phyloP scores from a whole-genome alignment of 2,797 vertebrate genomes.

The Eutrigla gurnardus region DNA sequence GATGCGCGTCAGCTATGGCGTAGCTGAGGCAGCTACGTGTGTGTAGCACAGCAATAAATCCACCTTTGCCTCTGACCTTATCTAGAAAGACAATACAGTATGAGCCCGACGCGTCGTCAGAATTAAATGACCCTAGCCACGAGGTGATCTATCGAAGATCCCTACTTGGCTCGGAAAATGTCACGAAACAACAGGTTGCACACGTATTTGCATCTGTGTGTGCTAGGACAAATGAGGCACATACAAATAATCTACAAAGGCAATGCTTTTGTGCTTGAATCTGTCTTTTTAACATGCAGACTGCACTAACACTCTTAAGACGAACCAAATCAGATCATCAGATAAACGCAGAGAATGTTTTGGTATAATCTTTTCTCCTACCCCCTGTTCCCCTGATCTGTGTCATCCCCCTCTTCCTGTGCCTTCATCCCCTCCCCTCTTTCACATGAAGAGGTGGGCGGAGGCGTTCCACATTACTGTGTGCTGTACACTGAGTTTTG shows the following conservation, averaged over 20 bases:
- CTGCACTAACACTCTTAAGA: constrained; percentile 10
- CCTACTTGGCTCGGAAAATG: neutral
- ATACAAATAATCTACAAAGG: neutral
- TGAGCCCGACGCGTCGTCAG: neutral
- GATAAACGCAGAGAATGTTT: constrained; percentile 30
- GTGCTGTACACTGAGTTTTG: constrained; percentile 6
- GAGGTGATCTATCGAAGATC: neutral
- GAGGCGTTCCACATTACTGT: constrained; percentile 34
- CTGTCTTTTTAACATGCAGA: constrained; percentile 12
- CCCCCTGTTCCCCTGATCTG: constrained; percentile 1
- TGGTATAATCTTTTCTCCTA: constrained; percentile 33
- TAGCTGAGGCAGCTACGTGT: neutral
- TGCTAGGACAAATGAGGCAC: too few relatives aligned
- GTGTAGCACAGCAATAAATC: neutral
- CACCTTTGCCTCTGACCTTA: neutral
- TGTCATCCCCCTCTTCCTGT: constrained; percentile 23
- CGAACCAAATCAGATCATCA: constrained; percentile 33
- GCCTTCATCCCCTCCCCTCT: constrained; percentile 34
- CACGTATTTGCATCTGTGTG: neutral
- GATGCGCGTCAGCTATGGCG: neutral
- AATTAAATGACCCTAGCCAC: neutral
- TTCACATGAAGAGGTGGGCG: constrained; percentile 30
- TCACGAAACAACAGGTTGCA: neutral
- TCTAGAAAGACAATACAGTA: neutral
- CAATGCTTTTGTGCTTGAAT: neutral